These are phyloP conservation scores for Solenodon paradoxus DNA, from an alignment of 2,113 vertebrate genomes.

Conservation along the genomic window DNA sequence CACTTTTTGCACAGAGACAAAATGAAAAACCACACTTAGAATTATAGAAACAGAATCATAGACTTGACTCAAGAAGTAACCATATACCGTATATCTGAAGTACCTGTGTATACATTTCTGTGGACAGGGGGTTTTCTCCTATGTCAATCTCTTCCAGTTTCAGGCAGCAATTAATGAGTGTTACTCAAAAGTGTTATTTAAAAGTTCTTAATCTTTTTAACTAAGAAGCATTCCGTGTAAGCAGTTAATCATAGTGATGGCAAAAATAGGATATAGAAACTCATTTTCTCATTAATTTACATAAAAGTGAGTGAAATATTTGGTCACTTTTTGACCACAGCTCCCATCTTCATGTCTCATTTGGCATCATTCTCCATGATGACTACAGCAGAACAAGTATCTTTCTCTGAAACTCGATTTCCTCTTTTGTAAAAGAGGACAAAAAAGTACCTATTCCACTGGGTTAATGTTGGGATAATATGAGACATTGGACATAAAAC, in stretches of 20 bases:
- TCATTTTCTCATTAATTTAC: neutral
- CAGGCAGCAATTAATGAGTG: neutral
- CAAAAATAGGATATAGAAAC: neutral
- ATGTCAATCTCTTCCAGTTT: neutral
- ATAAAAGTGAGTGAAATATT: neutral
- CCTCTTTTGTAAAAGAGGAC: neutral
- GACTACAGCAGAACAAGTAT: neutral
- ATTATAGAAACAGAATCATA: neutral
- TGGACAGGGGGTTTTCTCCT: neutral
- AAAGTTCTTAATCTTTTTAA: neutral
- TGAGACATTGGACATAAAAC: neutral
- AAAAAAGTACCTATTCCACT: neutral
- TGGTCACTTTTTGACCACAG: neutral
- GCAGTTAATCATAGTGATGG: neutral
- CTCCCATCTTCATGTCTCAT: neutral
- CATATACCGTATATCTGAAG: neutral
- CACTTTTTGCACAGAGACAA: slow-evolving; percentile 33
- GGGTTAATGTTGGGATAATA: neutral
- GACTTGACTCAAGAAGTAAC: slow-evolving; percentile 13
- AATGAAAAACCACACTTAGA: neutral
- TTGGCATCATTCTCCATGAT: neutral
- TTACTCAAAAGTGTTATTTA: neutral
- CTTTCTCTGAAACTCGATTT: neutral
- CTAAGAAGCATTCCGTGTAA: neutral
- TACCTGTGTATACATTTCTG: neutral